Evolutionary conservation across 2,888 invertebrate genomes (phyloP), one percentile per base, ranked within the genome.

Genomic region (Apamea anceps): DNA sequence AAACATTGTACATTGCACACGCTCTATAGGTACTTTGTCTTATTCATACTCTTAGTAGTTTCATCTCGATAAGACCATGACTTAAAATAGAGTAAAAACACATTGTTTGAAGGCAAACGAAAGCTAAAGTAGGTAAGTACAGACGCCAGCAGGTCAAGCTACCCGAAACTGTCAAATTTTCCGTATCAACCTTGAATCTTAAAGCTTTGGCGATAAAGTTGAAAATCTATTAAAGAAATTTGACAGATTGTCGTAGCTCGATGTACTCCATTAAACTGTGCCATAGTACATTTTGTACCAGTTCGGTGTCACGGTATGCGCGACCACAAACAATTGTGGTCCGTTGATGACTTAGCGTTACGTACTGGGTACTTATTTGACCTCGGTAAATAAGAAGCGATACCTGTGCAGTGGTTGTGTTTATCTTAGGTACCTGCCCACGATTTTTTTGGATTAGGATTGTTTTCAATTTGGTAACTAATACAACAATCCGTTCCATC

Each of bases 301-400:
- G 72, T 83, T 85, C 65, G 66, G 48, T 75, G 84, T 75, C 86
- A 83, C 72, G 87, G 85, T 82, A 75, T 82, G 78, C 57, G 75
- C 60, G 62, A 85, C 85, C 85, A 86, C 85, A 86, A 85, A 86
- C 84, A 85, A 77, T 85, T 82, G 85, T 79, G 84, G 85, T 85
- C 13, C 74, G 48, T 70, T 78, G 86, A 75, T 85, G 86, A 73
- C 75, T 83, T 86, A 57, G 79, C 48, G 54, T 84, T 81, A 62
- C 65, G 76, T 72, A 78, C 5, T 78, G 13, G 21, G 45, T 72
- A 80, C 57, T 72, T 83, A 71, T 85, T 86, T 86, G 84, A 37
- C 79, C 83, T 79, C 78, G 87, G 66, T 48, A 75, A 83, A 83
- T 75, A 86, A 67, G 32, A 54, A 32, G 8, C 54, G 45, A 72